Conservation (phyloP, 2,797 vertebrate species). For the Lepidocolaptes lacrymiger region DNA sequence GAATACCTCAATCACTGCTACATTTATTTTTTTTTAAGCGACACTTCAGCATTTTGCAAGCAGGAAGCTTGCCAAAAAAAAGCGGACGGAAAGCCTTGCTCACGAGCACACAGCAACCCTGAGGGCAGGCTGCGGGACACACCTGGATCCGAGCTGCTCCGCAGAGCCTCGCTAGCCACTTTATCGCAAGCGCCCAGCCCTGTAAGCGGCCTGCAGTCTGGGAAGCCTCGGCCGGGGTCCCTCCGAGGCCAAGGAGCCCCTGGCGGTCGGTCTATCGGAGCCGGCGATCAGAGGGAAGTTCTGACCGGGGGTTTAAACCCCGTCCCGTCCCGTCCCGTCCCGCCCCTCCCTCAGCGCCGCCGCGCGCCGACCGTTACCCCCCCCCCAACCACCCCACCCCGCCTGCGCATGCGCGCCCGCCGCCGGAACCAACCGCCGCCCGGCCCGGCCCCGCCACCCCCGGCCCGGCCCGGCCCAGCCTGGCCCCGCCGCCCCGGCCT, state of each 20-base stretch:
- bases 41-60: background rate
- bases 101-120: background rate
- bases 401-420: background rate
- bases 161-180: background rate
- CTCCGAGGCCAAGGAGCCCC: accelerated
- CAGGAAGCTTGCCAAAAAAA: too few species aligned
- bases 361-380: background rate
- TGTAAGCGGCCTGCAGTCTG: accelerated
- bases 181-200: accelerated
- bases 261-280: accelerated
- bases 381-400: background rate
- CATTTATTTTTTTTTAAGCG: too few species aligned
- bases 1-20: background rate
- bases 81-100: background rate
- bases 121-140: background rate
- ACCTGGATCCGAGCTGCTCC: accelerated
- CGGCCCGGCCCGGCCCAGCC: background rate
- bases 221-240: accelerated
- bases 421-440: background rate
- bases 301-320: background rate
- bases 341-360: background rate
- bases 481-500: background rate
- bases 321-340: background rate
- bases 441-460: background rate
- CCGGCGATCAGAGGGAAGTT: accelerated